Percentiles rank a stretch among this genome's conserved stretches.
Evolutionary conservation across 2,113 vertebrate species (phyloP).

Genomic region (Montifringilla adamsi): DNA sequence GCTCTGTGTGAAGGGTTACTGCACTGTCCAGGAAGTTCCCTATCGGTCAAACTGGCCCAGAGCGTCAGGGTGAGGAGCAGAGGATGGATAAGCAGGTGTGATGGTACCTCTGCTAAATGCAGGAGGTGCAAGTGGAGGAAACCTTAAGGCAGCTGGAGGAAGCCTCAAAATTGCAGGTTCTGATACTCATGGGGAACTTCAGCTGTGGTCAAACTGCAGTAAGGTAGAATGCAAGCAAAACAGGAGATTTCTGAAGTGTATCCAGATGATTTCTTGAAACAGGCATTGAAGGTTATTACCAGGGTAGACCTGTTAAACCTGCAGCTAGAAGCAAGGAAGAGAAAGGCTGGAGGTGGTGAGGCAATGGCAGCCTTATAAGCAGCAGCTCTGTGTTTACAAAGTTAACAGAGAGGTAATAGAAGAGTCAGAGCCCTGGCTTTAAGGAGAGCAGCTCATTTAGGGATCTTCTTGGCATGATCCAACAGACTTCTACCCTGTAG

Average conservation of each 20-base stretch:
- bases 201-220: neutral
- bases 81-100: neutral
- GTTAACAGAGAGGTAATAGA: neutral
- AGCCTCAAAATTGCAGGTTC: neutral
- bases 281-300: neutral
- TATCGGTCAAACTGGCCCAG: rapidly evolving
- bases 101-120: neutral
- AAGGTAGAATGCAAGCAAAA: neutral
- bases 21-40: neutral
- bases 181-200: neutral
- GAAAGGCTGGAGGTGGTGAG: neutral
- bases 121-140: neutral
- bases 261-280: neutral
- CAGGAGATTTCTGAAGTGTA: neutral
- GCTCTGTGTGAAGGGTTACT: neutral
- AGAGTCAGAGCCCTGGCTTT: neutral
- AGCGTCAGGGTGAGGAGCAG: neutral
- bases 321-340: neutral
- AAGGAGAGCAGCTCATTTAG: neutral
- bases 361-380: neutral
- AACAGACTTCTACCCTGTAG: neutral
- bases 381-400: neutral
- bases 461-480: neutral
- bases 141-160: neutral
- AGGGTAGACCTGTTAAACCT: neutral